These are phyloP conservation scores for Mayetiola destructor DNA, from an alignment of 2,888 invertebrate genomes.

Conservation along the genomic window DNA sequence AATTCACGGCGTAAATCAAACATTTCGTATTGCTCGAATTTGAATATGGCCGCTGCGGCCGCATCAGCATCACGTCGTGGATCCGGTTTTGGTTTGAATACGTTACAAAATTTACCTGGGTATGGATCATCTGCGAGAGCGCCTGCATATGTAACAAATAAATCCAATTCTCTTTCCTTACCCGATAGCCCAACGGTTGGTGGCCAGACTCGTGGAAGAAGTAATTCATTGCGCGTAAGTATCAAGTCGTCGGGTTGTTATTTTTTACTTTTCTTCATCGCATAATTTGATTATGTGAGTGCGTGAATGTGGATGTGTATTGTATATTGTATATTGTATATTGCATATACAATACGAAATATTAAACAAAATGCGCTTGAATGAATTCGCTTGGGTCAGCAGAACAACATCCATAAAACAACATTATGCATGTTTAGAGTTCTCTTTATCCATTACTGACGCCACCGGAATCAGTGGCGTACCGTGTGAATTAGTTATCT, in stretches of 20 bases:
- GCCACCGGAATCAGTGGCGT: too few species aligned
- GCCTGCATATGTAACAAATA: constrained; percentile 49
- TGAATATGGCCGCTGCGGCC: constrained; percentile 48
- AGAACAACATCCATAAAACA: too few species aligned
- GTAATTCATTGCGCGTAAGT: constrained; percentile 67
- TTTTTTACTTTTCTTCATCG: constrained; percentile 20
- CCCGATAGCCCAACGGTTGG: constrained; percentile 78
- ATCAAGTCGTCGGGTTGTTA: constrained; percentile 20
- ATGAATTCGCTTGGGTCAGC: too few species aligned
- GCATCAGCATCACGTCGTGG: constrained; percentile 51
- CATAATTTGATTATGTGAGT: too few species aligned
- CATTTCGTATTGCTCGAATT: constrained; percentile 78
- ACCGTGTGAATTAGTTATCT: too few species aligned
- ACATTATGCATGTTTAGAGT: too few species aligned
- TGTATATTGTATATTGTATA: too few species aligned
- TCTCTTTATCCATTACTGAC: too few species aligned
- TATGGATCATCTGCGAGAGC: constrained; percentile 40
- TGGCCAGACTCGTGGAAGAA: constrained; percentile 63
- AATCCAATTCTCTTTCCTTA: constrained; percentile 76
- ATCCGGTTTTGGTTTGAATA: constrained; percentile 47
- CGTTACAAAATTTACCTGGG: constrained; percentile 38
- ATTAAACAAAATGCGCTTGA: too few species aligned
- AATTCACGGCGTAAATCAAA: constrained; percentile 82
- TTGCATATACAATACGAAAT: too few species aligned
- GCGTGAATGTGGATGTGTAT: too few species aligned